Conservation (phyloP, 53 echinoderm and acorn worm species). For the Henricia sp. region DNA sequence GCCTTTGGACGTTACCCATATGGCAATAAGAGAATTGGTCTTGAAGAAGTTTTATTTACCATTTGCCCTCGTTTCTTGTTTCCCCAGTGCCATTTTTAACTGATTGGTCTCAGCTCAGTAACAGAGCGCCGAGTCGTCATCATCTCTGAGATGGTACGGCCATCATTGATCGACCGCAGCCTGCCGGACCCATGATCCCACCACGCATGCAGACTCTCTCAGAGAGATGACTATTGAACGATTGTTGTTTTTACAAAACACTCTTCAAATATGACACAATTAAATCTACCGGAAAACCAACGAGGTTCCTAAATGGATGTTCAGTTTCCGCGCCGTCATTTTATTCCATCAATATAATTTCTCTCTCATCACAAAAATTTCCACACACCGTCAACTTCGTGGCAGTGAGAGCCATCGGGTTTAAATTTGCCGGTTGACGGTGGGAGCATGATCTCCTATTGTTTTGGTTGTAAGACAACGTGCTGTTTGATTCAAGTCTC, state of each 20-base stretch:
- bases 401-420: slow-evolving; percentile 13
- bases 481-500: slow-evolving; percentile 13
- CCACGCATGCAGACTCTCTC: too few species aligned
- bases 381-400: slow-evolving; percentile 10
- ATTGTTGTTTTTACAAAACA: slow-evolving; percentile 46
- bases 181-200: too few species aligned
- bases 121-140: too few species aligned
- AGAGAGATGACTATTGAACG: slow-evolving; percentile 17
- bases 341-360: slow-evolving; percentile 35
- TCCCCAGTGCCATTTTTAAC: too few species aligned
- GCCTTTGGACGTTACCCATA: too few species aligned
- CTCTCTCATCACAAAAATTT: background rate
- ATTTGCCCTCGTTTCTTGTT: too few species aligned
- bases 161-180: too few species aligned
- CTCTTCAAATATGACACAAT: slow-evolving; percentile 44
- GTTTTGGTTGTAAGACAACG: slow-evolving; percentile 37
- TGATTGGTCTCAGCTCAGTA: too few species aligned
- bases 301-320: slow-evolving; percentile 41
- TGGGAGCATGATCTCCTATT: slow-evolving; percentile 39
- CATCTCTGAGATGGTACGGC: too few species aligned
- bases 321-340: slow-evolving; percentile 29
- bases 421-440: slow-evolving; percentile 41
- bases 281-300: slow-evolving; percentile 38
- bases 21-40: too few species aligned
- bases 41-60: too few species aligned